Percentiles rank a stretch among this genome's conserved stretches.
Conservation (phyloP, 35 echinoderm and acorn worm species). For the Apostichopus parvimensis region DNA sequence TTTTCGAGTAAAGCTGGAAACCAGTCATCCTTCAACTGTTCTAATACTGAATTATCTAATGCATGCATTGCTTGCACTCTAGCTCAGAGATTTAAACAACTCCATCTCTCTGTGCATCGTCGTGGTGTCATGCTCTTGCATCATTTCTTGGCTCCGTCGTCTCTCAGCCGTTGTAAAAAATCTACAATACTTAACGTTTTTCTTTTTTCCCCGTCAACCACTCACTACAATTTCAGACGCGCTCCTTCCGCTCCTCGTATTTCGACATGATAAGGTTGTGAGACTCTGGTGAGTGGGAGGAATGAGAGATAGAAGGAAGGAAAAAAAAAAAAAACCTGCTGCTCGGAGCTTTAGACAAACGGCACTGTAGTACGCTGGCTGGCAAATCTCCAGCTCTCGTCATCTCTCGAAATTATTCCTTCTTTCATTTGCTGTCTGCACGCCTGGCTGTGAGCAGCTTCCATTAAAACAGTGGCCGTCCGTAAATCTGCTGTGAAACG, state of each 20-base stretch:
- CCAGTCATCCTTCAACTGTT: no score
- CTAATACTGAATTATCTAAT: no score
- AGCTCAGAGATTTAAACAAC: no score
- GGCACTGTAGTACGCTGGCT: neutral
- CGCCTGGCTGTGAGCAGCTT: neutral
- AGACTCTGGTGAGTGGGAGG: neutral
- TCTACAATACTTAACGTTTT: no score
- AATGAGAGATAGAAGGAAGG: neutral
- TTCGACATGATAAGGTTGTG: neutral
- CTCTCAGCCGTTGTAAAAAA: neutral
- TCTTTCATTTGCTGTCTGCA: neutral
- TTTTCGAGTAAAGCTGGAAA: no score
- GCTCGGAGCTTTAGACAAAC: no score
- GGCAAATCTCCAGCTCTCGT: constrained; percentile 14
- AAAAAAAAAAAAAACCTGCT: neutral
- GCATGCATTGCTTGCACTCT: no score
- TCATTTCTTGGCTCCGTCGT: neutral
- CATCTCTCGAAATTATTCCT: neutral
- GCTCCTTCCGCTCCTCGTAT: neutral
- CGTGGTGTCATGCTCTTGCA: no score
- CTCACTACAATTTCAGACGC: neutral
- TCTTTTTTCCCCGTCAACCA: neutral
- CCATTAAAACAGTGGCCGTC: no score
- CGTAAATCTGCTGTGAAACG: no score
- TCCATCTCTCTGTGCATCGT: no score